These are phyloP conservation scores for Cotesia typhae DNA, from an alignment of 1,140 invertebrate species.

Conservation along the genomic window DNA sequence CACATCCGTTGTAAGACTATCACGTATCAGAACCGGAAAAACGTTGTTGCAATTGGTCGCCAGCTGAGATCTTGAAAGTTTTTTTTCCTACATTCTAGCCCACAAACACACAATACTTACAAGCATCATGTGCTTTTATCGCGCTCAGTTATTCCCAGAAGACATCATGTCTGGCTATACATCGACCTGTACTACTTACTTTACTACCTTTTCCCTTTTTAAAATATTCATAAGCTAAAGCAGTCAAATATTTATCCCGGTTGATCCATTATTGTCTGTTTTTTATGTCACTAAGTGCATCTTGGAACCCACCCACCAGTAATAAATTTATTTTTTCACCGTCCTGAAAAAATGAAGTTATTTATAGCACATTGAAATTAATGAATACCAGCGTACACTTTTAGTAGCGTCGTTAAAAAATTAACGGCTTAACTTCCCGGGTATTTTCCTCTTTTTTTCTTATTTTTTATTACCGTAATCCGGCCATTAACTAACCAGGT, in stretches of 20 bases:
- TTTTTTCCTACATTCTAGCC: not conserved
- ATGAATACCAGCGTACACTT: too few relatives aligned
- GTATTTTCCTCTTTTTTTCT: too few relatives aligned
- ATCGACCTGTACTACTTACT: too few relatives aligned
- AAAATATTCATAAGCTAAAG: too few relatives aligned
- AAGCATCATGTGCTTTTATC: conserved; percentile 8
- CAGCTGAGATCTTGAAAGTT: conserved; percentile 11
- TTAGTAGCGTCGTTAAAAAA: too few relatives aligned
- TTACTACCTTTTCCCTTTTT: too few relatives aligned
- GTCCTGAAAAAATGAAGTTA: not conserved
- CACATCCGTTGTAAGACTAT: not conserved
- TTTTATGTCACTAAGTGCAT: too few relatives aligned
- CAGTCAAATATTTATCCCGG: too few relatives aligned
- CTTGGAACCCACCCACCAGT: too few relatives aligned
- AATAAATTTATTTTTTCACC: not conserved
- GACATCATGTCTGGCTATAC: conserved; percentile 15
- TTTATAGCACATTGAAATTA: not conserved
- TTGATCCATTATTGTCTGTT: too few relatives aligned
- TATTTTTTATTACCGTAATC: not conserved
- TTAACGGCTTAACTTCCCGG: too few relatives aligned
- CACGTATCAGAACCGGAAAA: conserved; percentile 16
- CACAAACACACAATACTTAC: not conserved
- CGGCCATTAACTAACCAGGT: conserved; percentile 1
- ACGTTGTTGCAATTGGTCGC: conserved; percentile 13
- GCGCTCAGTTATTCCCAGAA: conserved; percentile 17